Evolutionary conservation across 2,113 vertebrate genomes (phyloP).

Genomic region (Xiphophorus maculatus): DNA sequence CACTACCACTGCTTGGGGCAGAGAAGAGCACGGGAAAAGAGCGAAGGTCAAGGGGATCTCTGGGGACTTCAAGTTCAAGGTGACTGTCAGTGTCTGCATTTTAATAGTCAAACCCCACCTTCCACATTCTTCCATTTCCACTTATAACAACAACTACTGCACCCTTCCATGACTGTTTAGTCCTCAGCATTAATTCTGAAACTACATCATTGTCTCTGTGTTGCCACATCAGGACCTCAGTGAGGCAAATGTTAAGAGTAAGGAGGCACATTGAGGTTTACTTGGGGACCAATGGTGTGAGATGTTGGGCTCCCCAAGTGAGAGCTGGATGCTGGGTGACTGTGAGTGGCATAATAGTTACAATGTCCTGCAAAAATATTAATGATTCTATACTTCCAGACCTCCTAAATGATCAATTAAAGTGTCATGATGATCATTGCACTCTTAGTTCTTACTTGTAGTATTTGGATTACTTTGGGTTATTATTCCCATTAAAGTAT

Average conservation of each 20-base stretch:
- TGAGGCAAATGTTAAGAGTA: constrained; percentile 28
- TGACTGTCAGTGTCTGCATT: constrained; percentile 74
- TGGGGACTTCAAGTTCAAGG: constrained; percentile 83
- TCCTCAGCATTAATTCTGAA: constrained; percentile 40
- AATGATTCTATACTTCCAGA: neutral
- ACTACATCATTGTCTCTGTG: constrained; percentile 32
- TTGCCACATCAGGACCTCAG: constrained; percentile 4
- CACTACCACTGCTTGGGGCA: constrained; percentile 55
- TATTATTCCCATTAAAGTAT: neutral
- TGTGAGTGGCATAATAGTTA: constrained; percentile 25
- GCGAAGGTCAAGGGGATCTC: constrained; percentile 78
- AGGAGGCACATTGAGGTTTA: constrained; percentile 2
- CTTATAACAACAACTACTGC: constrained; percentile 27
- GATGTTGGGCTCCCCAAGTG: constrained; percentile 17
- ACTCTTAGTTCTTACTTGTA: neutral
- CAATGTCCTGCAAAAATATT: constrained; percentile 18
- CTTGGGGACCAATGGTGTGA: constrained; percentile 21
- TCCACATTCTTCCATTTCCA: constrained; percentile 8
- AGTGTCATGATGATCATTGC: neutral
- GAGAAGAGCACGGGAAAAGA: constrained; percentile 75
- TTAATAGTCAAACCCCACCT: constrained; percentile 58
- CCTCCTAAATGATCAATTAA: neutral
- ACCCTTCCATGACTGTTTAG: constrained; percentile 17
- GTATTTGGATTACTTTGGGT: neutral
- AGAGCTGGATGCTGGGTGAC: neutral